These are phyloP conservation scores for Oncopodura yosiiana DNA, from an alignment of 1,140 invertebrate species.

Conservation along the genomic window DNA sequence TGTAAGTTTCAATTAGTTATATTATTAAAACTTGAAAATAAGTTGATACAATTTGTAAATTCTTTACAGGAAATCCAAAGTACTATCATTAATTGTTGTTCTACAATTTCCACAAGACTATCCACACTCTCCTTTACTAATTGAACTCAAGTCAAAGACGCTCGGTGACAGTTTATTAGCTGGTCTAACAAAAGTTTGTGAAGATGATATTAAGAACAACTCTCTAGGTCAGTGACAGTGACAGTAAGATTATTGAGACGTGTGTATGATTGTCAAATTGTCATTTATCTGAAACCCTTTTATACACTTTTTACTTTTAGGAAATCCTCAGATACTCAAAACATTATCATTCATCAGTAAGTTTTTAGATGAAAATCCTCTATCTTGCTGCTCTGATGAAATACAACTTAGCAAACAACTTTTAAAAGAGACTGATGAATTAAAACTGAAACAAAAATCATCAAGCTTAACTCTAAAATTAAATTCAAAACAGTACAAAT, in stretches of 20 bases:
- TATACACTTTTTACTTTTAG: no score
- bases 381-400: slow-evolving; percentile 64
- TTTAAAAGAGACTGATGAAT: slow-evolving; percentile 44
- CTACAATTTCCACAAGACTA: slow-evolving; percentile 58
- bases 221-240: slow-evolving; percentile 47
- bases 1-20: slow-evolving; percentile 40
- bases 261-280: neutral
- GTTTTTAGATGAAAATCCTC: slow-evolving; percentile 60
- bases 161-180: slow-evolving; percentile 54
- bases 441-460: slow-evolving; percentile 59
- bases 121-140: slow-evolving; percentile 46
- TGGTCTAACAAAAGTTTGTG: slow-evolving; percentile 53
- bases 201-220: slow-evolving; percentile 55
- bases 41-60: neutral
- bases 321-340: slow-evolving; percentile 42
- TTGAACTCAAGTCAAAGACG: slow-evolving; percentile 65
- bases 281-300: no score
- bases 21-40: neutral
- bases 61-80: slow-evolving; percentile 46
- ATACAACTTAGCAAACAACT: slow-evolving; percentile 51
- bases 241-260: slow-evolving; percentile 13
- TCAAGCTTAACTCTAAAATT: slow-evolving; percentile 52
- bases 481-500: slow-evolving; percentile 51
- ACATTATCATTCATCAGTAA: slow-evolving; percentile 53
- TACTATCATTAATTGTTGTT: slow-evolving; percentile 53